Evolutionary conservation across 2,113 vertebrate species (phyloP), one percentile per base, ranked within the genome.

Genomic region (Bucco capensis): DNA sequence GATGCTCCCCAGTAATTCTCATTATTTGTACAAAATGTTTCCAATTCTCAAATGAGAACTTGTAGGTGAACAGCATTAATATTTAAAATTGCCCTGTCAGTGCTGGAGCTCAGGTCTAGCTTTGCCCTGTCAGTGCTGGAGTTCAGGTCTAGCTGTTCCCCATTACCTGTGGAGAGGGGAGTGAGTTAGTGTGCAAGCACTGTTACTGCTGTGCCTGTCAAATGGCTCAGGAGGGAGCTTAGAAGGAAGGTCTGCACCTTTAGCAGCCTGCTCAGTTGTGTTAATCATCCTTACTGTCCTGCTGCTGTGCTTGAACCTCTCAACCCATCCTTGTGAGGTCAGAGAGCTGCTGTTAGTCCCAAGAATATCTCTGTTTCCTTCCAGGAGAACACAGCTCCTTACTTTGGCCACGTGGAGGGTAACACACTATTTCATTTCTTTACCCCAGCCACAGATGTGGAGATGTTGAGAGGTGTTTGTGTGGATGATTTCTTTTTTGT

Each of bases 191-290:
- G 38, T 42, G 35, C 50, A 64, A 86, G 64, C 5, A 8, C 46
- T 37, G 57, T 17, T 44, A 61, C 4, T 4, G 31, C 66, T 14
- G 6, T 58, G 69, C 61, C 69, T 58, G 61, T 69, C 73, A 74
- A 12, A 47, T 6, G 21, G 69, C 15, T 62, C 90, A 71, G 54
- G 54, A 95, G 73, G 47, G 88, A 90, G 33, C 31, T 90, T 69
- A 33, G 85, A 89, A 93, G 93, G 94, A 95, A 92, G 86, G 66
- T 77, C 96, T 97, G 96, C 95, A 96, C 96, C 97, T 97, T 97
- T 97, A 97, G 96, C 50, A n/a, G 93, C 96, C 95, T 97, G 93
- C 96, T 96, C 65, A 65, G 33, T 56, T 65, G 9, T 50, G 54
- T 96, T 83, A 93, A 94, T 92, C 93, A 88, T 95, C 96, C 85